Conservation (phyloP, 1,140 invertebrate species). For the Neotoxoptera formosana region DNA sequence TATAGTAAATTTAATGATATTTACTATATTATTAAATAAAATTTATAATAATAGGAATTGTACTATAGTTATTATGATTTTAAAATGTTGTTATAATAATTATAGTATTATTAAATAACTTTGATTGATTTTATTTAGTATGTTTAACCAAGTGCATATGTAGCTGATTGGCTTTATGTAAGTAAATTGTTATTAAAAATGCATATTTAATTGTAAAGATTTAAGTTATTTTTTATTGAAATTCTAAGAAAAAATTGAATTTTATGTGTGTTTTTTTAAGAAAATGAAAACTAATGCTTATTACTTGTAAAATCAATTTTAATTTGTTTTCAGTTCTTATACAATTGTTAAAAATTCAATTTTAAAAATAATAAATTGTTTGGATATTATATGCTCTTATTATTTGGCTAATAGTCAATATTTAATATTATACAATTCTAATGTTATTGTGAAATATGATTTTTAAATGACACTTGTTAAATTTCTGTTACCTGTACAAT, state of each 20-base stretch:
- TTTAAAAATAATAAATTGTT: conserved; percentile 1
- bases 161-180: neutral
- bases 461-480: no score
- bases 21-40: neutral
- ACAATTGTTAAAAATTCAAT: neutral
- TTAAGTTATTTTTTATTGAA: neutral
- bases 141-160: neutral
- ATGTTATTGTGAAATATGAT: neutral
- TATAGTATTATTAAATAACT: neutral
- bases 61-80: neutral
- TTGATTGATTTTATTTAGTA: neutral
- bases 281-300: neutral
- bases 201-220: neutral
- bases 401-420: neutral
- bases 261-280: neutral
- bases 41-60: neutral
- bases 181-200: neutral
- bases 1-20: neutral
- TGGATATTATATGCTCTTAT: neutral
- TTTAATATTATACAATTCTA: neutral
- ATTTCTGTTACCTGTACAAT: no score
- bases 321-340: neutral
- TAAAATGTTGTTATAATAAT: neutral
- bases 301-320: neutral
- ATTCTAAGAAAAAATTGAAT: neutral